Conservation (phyloP, 2,113 vertebrate genomes). For the Probosciger aterrimus region DNA sequence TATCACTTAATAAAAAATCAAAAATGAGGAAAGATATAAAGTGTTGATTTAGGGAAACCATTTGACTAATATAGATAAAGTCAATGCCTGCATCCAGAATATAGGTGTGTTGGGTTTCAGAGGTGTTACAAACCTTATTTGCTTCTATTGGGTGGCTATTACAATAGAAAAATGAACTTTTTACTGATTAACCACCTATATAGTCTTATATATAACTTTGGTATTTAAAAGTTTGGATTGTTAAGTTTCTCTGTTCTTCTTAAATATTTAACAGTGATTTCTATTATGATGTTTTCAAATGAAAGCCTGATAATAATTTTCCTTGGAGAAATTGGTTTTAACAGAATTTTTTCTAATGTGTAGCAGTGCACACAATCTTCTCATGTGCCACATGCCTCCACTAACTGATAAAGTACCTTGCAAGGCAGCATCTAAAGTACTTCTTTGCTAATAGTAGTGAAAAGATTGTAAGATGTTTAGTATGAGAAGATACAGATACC, state of each 20-base stretch:
- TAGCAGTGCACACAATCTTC: background rate
- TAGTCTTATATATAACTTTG: background rate
- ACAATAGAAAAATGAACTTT: background rate
- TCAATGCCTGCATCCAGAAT: background rate
- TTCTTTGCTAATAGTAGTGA: background rate
- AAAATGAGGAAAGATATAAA: background rate
- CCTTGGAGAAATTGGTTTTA: background rate
- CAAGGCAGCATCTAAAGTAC: background rate
- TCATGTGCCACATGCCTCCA: background rate
- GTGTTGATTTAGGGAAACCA: background rate
- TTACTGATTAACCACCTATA: background rate
- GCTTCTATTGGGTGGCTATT: background rate
- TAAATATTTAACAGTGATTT: background rate
- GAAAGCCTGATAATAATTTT: background rate
- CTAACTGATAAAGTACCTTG: background rate
- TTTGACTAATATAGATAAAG: background rate
- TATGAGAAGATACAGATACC: background rate
- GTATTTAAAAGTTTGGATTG: background rate
- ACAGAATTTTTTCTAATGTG: background rate
- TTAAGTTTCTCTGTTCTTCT: background rate
- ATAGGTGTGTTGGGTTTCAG: rapidly evolving
- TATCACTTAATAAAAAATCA: background rate
- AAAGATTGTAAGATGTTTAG: background rate
- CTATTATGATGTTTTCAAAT: background rate
- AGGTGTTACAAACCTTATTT: background rate